Percentiles rank a stretch among this genome's conserved stretches.
phyloP scores from a whole-genome alignment of 1,140 invertebrate species.

The Battus philenor region DNA sequence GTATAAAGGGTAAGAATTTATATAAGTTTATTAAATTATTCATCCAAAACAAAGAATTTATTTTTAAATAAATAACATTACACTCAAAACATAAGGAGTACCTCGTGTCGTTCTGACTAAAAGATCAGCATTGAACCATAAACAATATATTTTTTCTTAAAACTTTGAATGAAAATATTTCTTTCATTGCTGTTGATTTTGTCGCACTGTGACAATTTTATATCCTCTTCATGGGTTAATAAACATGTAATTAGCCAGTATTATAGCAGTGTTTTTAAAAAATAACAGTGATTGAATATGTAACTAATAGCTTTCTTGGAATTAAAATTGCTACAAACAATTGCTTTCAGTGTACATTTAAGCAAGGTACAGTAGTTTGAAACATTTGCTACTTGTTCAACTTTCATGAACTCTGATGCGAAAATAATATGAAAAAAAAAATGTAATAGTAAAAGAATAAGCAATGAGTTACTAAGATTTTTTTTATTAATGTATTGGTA shows the following conservation, averaged over 20 bases:
- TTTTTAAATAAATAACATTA: conserved; percentile 16
- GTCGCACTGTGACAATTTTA: not conserved
- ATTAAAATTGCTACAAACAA: not conserved
- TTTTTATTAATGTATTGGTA: too few species aligned
- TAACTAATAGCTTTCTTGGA: not conserved
- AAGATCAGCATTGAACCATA: conserved; percentile 23
- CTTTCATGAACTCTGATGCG: too few species aligned
- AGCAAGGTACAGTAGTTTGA: not conserved
- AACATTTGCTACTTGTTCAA: not conserved
- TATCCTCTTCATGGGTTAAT: not conserved
- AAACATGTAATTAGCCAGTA: not conserved
- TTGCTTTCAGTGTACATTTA: not conserved
- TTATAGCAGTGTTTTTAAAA: too few species aligned
- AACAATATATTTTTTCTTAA: conserved; percentile 15
- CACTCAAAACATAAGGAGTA: conserved; percentile 44
- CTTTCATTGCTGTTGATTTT: not conserved
- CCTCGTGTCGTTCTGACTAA: conserved; percentile 35
- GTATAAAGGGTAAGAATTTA: too few species aligned
- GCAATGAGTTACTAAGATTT: too few species aligned
- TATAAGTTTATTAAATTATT: not conserved
- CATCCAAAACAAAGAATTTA: not conserved
- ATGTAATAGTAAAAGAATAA: too few species aligned
- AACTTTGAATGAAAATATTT: not conserved
- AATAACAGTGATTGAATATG: not conserved
- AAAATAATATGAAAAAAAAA: too few species aligned